Base-by-base conservation (phyloP, 2,888 invertebrate species). In the Mechanitis mazaeus region DNA sequence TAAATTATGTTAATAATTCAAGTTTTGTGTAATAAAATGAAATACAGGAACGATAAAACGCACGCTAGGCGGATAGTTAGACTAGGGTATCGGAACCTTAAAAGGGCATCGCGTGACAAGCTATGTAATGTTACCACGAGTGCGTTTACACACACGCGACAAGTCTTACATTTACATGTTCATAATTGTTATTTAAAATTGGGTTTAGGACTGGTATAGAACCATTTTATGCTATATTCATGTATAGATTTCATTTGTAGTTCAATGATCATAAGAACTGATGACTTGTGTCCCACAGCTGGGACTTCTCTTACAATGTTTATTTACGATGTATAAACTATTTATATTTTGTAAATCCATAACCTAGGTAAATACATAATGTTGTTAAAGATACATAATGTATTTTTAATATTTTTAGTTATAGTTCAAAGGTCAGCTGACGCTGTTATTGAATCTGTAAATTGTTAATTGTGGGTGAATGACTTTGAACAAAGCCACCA, bases 391-490 rank as follows among this genome's bases (percentile, higher is more conserved):
- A 20, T 28, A 9, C 28, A 50, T 50, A 50, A 28, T 28, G 20
- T 50, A 4, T 50, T 6, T 50, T 28, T 31, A 20, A 50, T 11
- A 50, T 2, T 28, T 46, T n/a, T 28, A 50, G 2, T 9, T 42
- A 42, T 42, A 42, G 71, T 66, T 63, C 64, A 68, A 61, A 66
- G 71, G 68, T 69, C 64, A 66, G 64, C 61, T 64, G 64, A 59
- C 63, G 58, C 61, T 58, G 63, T 59, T 66, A 70, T 64, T 66
- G 66, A 68, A 64, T 68, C 68, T 60, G 63, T 70, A 67, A 65
- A 67, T 66, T 68, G 45, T 64, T 60, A 64, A 61, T 58, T 59
- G 45, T 63, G 70, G 78, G 75, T 77, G 72, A 76, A 76, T 66
- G 73, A 71, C 77, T 69, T 68, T 57, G 57, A 59, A 64, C 59